Evolutionary conservation across 2,797 vertebrate species (phyloP).

Genomic region (Natrix natrix): DNA sequence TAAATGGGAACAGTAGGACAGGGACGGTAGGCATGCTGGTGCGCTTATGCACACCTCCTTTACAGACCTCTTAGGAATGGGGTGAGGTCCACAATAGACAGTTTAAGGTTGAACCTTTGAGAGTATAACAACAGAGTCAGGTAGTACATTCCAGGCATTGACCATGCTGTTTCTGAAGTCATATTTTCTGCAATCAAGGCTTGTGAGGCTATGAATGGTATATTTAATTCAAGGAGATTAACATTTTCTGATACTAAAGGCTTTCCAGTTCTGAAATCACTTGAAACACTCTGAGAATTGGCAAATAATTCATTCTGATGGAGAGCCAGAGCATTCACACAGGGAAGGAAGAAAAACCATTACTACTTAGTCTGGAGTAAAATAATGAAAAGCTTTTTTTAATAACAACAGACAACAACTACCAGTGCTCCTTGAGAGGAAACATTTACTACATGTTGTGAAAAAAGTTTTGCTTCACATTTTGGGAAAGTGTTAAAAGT

Average conservation of each 20-base stretch:
- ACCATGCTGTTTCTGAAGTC: no score
- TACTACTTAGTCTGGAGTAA: neutral
- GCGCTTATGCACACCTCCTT: no score
- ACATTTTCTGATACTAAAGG: conserved; percentile 10
- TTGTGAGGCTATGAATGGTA: neutral
- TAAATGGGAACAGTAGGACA: no score
- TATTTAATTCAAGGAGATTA: neutral
- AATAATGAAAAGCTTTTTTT: neutral
- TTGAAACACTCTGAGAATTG: neutral
- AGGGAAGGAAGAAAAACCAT: neutral
- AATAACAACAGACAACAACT: neutral
- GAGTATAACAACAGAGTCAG: no score
- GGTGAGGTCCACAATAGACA: no score
- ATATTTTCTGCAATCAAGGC: no score
- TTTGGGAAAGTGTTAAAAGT: conserved; percentile 35
- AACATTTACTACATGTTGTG: neutral
- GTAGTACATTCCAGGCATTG: no score
- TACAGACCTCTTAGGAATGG: no score
- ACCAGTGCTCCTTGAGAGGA: neutral
- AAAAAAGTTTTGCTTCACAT: neutral
- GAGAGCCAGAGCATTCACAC: neutral
- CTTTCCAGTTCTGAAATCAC: neutral
- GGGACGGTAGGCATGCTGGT: no score
- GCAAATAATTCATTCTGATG: neutral
- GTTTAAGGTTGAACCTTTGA: no score